Base-by-base conservation (phyloP, 2,797 vertebrate species). In the Poeciliopsis gracilis region DNA sequence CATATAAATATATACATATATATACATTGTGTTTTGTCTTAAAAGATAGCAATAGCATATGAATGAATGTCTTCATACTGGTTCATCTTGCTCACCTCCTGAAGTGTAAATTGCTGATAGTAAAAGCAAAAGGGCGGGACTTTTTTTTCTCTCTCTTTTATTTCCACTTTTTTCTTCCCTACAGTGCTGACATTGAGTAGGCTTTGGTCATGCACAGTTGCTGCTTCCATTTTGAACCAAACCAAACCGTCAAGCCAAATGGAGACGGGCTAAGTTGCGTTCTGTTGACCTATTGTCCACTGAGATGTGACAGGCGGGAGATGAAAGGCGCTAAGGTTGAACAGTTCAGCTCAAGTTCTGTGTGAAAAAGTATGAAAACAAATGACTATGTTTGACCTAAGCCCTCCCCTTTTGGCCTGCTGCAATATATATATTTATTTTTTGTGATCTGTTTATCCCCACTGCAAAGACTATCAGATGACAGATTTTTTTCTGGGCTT, bases 201-300 rank as follows among this genome's bases (percentile, higher is more conserved):
- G 81, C 51, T 81, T 77, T 72, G 72, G 47, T 72, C 76, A 55
- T 43, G 36, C 53, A 83, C 63, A 71, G 38, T 47, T 71, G 30
- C 76, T 70, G 67, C 73, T 79, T 38, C 53, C 30, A 25, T 80
- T 73, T 55, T 79, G 66, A 88, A 84, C 75, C 81, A 86, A 91
- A 89, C 72, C 82, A 73, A 91, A 83, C 75, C 76, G 43, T 82
- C 82, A 86, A 82, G 86, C 84, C 84, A 92, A 89, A 91, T 84
- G 88, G 73, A 89, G 79, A 79, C 1, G 63, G 80, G 69, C 77
- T 63, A 67, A 89, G 77, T 73, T 55, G 53, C 25, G 57, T 80
- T 89, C 43, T 75, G 5, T 76, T 76, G 73, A 88, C 59, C 77
- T 85, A 76, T 72, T 73, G 77, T 77, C 85, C 77, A 41, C 76